Base-by-base conservation (phyloP, 1,140 invertebrate species). In the Lithobius niger region DNA sequence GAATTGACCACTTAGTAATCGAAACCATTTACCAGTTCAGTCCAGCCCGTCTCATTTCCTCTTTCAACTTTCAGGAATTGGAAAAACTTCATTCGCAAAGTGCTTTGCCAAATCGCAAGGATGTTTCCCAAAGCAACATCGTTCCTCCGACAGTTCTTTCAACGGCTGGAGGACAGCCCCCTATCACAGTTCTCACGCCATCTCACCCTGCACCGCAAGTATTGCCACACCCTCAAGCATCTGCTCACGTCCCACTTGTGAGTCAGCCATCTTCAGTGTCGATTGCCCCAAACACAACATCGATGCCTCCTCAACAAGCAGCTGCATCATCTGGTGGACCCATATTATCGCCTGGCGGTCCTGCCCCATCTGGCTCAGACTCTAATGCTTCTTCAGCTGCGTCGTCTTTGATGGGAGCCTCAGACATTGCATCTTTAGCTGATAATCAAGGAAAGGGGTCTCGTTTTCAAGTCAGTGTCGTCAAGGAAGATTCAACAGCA, bases 381-480 rank as follows among this genome's bases (percentile, higher is more conserved):
- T 27, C 40, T 36, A 22, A 43, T 31, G 47, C 57, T 31, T 40
- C 40, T n/a, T 3, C 50, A 22, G 6, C 24, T 36, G 22, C 18
- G 3, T 15, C n/a, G 16, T 45, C 42, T 19, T 13, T 50, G 42
- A 31, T 36, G 19, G 0, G 43, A 45, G 26, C 27, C 19, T 4
- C 43, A 22, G 56, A 6, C 6, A 22, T 45, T 28, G 52, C 15
- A 24, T 40, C 19, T 19, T 16, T 28, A 27, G 24, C 40, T n/a
- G 47, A 52, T 44, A 43, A 42, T 15, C 40, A 52, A n/a, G 44
- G 72, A 62, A 74, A 74, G 65, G 69, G 75, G 60, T 76, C 74
- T 26, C 67, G 74, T 60, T 76, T 76, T 56, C 69, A 74, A 67
- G 74, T 76, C 56, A 74, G 73, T 22, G 71, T 73, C 65, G 74